Conservation (phyloP, 1,140 invertebrate species). For the Whitmania pigra region DNA sequence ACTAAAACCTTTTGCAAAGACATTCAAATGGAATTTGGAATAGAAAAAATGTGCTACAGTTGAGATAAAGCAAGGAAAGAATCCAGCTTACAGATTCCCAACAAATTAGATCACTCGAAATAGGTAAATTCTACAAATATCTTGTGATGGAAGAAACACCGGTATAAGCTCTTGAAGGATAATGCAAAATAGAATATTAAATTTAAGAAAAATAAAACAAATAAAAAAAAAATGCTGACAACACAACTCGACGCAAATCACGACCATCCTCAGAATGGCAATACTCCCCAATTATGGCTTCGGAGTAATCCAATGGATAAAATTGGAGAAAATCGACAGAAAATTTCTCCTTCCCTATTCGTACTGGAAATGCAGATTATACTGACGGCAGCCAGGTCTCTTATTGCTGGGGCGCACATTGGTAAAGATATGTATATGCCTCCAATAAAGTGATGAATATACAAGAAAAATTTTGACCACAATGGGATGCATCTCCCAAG, state of each 20-base stretch:
- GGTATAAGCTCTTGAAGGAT: background rate
- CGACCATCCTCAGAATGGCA: background rate
- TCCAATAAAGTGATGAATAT: no score
- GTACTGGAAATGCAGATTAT: no score
- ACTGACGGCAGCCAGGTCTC: no score
- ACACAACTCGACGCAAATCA: background rate
- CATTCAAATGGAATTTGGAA: conserved; percentile 8
- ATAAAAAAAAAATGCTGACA: no score
- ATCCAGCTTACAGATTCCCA: background rate
- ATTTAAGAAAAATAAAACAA: no score
- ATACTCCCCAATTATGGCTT: background rate
- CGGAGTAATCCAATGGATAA: background rate
- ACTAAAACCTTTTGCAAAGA: background rate
- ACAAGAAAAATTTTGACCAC: background rate
- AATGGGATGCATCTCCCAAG: background rate
- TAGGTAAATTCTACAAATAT: background rate
- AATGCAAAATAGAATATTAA: background rate
- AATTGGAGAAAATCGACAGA: background rate
- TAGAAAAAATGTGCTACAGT: background rate
- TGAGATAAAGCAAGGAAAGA: background rate
- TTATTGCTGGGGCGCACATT: no score
- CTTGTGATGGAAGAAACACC: background rate
- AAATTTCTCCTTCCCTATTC: no score
- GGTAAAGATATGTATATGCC: no score
- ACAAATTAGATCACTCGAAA: background rate